These are phyloP conservation scores for Poecilia latipinna DNA, from an alignment of 2,113 vertebrate genomes.

Conservation along the genomic window DNA sequence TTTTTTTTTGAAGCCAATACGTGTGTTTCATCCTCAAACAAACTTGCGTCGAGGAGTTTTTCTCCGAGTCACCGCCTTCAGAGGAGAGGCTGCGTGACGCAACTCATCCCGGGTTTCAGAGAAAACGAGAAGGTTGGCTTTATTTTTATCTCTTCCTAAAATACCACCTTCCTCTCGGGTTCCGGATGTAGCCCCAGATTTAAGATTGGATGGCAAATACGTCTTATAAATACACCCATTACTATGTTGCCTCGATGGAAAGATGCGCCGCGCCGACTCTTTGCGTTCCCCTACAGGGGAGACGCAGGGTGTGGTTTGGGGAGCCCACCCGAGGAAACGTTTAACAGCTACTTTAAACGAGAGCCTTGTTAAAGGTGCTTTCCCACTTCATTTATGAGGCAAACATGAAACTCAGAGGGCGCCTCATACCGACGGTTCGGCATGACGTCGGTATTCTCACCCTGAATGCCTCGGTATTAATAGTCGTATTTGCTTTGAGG, in stretches of 20 bases:
- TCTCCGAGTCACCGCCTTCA: slow-evolving; percentile 22
- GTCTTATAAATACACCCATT: slow-evolving; percentile 58
- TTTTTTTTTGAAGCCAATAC: no score
- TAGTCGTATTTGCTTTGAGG: slow-evolving; percentile 77
- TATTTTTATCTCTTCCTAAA: slow-evolving; percentile 75
- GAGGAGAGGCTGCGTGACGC: slow-evolving; percentile 28
- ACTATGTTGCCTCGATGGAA: slow-evolving; percentile 12
- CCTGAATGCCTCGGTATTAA: slow-evolving; percentile 71
- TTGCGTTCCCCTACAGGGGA: neutral
- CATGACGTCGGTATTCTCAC: slow-evolving; percentile 43
- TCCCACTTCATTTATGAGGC: slow-evolving; percentile 20
- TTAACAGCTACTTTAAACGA: neutral
- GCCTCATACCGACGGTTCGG: slow-evolving; percentile 21
- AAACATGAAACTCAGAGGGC: slow-evolving; percentile 19
- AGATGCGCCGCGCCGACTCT: slow-evolving; percentile 21
- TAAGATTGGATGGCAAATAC: slow-evolving; percentile 40
- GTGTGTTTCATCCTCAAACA: neutral
- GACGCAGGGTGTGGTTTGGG: neutral
- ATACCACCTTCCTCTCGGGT: slow-evolving; percentile 57
- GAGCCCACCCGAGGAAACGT: neutral
- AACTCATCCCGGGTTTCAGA: slow-evolving; percentile 32
- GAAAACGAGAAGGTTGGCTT: slow-evolving; percentile 62
- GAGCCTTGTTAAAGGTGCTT: slow-evolving; percentile 12
- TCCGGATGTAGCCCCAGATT: slow-evolving; percentile 53
- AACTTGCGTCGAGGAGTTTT: neutral